A percentile compares a stretch with the other conserved stretches of the same genome.
Conservation (phyloP, 2,888 invertebrate genomes). For the Mimas tiliae region DNA sequence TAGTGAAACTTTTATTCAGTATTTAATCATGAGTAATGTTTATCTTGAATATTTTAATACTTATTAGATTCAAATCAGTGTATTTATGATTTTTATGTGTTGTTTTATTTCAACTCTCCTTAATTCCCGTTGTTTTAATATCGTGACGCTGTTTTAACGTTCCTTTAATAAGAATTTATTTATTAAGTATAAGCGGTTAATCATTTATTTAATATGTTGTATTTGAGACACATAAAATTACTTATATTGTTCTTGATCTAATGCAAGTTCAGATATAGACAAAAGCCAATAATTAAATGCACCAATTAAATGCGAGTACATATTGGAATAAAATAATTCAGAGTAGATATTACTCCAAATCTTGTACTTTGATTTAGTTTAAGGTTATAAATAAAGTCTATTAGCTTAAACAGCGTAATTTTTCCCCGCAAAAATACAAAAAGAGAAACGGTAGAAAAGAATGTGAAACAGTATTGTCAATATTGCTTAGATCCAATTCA, state of each 20-base stretch:
- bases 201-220: no score
- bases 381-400: not conserved
- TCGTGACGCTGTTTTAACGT: slow-evolving; percentile 31
- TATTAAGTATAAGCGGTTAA: not conserved
- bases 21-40: slow-evolving; percentile 72
- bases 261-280: no score
- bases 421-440: not conserved
- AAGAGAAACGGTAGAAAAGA: no score
- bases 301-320: no score
- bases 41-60: slow-evolving; percentile 67
- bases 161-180: not conserved
- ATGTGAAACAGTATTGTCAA: not conserved
- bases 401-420: not conserved
- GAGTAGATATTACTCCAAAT: no score
- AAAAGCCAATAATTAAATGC: no score
- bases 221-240: no score
- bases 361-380: no score
- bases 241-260: no score
- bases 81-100: slow-evolving; percentile 60
- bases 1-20: slow-evolving; percentile 68
- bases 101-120: slow-evolving; percentile 52
- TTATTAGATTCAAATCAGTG: slow-evolving; percentile 59
- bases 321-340: no score
- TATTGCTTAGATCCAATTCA: not conserved
- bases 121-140: slow-evolving; percentile 13